Percentiles rank a stretch among this genome's conserved stretches.
Evolutionary conservation across 2,113 vertebrate species (phyloP).

Genomic region (Pseudorhombus dupliciocellatus): DNA sequence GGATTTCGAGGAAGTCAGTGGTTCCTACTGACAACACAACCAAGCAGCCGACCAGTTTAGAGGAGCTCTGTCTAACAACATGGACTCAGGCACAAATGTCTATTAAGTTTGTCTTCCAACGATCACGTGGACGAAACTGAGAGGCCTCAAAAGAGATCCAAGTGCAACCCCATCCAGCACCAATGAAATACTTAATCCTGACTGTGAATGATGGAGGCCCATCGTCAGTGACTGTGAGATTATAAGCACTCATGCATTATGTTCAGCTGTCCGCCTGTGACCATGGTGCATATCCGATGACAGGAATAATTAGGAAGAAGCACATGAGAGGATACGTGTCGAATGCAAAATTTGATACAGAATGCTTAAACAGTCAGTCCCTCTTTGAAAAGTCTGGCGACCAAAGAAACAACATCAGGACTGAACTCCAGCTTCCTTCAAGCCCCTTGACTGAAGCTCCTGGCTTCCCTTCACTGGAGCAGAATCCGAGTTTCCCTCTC

Average conservation of each 20-base stretch:
- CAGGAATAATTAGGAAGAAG: neutral
- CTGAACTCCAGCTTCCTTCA: neutral
- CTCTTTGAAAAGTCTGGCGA: neutral
- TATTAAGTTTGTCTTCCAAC: neutral
- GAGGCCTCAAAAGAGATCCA: no score
- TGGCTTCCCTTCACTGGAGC: neutral
- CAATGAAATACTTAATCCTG: neutral
- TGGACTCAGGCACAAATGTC: neutral
- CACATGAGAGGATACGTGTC: neutral
- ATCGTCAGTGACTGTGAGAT: neutral
- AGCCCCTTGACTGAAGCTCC: neutral
- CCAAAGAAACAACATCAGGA: neutral
- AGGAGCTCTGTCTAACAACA: no score
- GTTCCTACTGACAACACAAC: no score
- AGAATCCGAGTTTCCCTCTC: neutral
- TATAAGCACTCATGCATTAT: neutral
- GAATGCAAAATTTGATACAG: neutral
- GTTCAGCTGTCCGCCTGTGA: neutral
- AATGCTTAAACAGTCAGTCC: neutral
- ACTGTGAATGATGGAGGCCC: neutral
- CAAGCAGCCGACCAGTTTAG: no score
- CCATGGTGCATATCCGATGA: neutral
- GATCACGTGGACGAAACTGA: no score
- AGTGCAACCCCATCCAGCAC: no score
- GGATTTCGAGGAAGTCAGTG: no score